phyloP scores from a whole-genome alignment of 2,113 vertebrate genomes.

The Fulmarus glacialis region DNA sequence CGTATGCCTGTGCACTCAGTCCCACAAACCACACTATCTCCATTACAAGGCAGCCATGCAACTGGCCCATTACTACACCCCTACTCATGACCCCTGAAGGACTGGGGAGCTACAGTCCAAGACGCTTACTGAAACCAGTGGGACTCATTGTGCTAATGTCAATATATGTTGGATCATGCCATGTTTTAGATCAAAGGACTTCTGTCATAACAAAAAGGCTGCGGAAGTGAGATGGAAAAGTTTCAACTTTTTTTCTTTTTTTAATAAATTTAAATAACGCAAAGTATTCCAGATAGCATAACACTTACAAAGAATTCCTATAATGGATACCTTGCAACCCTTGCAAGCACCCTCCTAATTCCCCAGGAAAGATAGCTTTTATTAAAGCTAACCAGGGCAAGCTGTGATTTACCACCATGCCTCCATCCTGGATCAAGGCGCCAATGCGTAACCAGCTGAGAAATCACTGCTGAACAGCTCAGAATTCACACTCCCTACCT shows the following conservation, averaged over 20 bases:
- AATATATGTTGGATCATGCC: not conserved
- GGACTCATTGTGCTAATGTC: not conserved
- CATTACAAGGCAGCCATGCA: not conserved
- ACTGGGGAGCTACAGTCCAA: not conserved
- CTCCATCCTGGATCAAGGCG: not conserved
- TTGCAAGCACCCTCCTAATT: not conserved
- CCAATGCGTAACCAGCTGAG: fast-evolving
- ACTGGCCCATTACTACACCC: not conserved
- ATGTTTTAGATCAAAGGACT: not conserved
- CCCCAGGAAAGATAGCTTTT: not conserved
- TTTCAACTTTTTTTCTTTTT: not conserved
- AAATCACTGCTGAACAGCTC: not conserved
- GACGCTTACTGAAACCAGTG: not conserved
- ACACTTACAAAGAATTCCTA: not conserved
- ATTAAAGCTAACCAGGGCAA: not conserved
- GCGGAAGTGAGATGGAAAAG: not conserved
- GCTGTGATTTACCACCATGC: not conserved
- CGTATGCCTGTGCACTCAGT: not conserved
- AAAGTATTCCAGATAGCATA: not conserved
- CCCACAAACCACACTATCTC: not conserved
- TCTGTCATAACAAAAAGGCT: not conserved
- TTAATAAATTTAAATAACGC: not conserved
- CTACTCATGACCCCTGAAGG: not conserved
- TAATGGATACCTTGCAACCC: not conserved
- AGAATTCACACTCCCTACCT: not conserved